These are phyloP conservation scores for Zaprionus kolodkinae DNA, from an alignment of 1,140 invertebrate genomes.

Conservation along the genomic window DNA sequence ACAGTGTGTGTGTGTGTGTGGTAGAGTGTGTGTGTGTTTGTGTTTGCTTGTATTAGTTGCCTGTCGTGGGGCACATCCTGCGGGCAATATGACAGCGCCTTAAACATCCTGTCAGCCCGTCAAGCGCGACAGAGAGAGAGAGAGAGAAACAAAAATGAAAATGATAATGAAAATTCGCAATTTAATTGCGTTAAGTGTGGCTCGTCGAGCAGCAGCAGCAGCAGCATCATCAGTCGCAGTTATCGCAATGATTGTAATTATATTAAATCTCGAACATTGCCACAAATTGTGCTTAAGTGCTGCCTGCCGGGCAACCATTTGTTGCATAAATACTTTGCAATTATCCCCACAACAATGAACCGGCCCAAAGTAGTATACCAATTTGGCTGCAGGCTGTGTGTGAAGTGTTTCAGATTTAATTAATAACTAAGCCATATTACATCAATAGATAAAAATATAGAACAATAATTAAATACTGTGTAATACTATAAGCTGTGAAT, in stretches of 20 bases:
- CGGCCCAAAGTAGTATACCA: neutral
- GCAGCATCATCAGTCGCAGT: neutral
- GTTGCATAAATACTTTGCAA: neutral
- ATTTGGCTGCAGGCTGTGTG: neutral
- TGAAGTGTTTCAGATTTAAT: neutral
- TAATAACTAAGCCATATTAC: too few relatives aligned
- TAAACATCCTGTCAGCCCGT: conserved; percentile 36
- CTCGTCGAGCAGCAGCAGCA: neutral
- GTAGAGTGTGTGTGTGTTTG: neutral
- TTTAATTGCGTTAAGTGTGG: conserved; percentile 29
- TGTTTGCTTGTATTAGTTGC: conserved; percentile 11
- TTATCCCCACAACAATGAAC: neutral
- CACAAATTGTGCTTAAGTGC: conserved; percentile 8
- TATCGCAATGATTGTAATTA: conserved; percentile 1
- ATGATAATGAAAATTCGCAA: conserved; percentile 14
- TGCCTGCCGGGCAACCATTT: conserved; percentile 2
- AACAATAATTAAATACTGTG: neutral
- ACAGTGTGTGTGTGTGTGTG: neutral
- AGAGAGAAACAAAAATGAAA: neutral
- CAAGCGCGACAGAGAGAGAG: neutral
- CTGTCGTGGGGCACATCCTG: conserved; percentile 21
- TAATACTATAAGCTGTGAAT: neutral
- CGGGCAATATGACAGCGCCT: conserved; percentile 26
- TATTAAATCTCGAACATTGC: conserved; percentile 2
- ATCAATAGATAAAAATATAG: neutral